Evolutionary conservation across 2,888 invertebrate species (phyloP).

Genomic region (Eupelmus urozonus): DNA sequence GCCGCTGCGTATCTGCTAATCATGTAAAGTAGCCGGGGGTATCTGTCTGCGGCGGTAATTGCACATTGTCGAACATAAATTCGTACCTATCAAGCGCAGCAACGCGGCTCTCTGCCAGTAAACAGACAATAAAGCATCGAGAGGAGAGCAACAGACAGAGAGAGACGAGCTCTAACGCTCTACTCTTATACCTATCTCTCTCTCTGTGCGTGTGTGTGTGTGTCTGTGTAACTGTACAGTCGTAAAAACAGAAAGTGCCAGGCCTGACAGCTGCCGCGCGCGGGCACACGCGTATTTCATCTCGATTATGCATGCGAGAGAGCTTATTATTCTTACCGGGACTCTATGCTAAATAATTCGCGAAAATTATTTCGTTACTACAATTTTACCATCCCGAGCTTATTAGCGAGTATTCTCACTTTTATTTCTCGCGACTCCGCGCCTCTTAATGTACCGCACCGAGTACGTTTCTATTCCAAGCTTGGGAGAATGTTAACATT

Average conservation of each 20-base stretch:
- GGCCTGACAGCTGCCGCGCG: conserved; percentile 41
- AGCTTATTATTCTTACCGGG: conserved; percentile 6
- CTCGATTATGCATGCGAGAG: conserved; percentile 16
- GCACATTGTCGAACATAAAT: conserved; percentile 70
- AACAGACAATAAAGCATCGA: conserved; percentile 64
- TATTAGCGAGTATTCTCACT: not conserved
- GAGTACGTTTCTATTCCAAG: not conserved
- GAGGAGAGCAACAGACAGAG: conserved; percentile 11
- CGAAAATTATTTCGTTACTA: conserved; percentile 34
- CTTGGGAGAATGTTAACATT: too few species aligned
- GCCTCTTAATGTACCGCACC: not conserved
- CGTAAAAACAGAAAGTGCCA: conserved; percentile 53
- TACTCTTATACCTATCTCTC: too few species aligned
- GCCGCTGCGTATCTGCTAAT: conserved; percentile 64
- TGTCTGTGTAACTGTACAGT: conserved; percentile 22
- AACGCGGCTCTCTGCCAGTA: conserved; percentile 42
- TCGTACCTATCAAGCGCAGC: conserved; percentile 61
- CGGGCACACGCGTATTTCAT: conserved; percentile 45
- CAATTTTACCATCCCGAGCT: conserved; percentile 13
- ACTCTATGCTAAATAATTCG: conserved; percentile 34
- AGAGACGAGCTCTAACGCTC: too few species aligned
- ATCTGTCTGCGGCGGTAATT: conserved; percentile 65
- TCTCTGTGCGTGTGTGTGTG: conserved; percentile 25
- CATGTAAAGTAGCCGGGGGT: conserved; percentile 65
- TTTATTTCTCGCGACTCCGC: not conserved